Evolutionary conservation across 2,113 vertebrate species (phyloP), one percentile per base, ranked within the genome.

Genomic region (Mormyrus lacerda): DNA sequence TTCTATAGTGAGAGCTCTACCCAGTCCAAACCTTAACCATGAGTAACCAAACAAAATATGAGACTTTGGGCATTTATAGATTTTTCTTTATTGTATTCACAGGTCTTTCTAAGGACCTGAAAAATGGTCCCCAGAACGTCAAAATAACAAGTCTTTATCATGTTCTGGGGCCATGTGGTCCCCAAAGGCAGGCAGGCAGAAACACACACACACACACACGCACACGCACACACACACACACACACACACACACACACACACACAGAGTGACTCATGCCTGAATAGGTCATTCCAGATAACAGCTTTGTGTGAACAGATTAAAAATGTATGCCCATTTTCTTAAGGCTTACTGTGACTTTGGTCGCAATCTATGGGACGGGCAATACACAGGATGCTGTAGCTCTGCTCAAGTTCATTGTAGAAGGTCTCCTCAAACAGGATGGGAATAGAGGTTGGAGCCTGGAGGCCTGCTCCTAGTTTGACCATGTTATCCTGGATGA

Each of bases 381-480:
- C 95, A 91, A 99, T 95, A 88, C 98, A 99, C 55, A 99, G 91
- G 89, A 99, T 96, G 92, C 97, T 99, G 94, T 97, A 99, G 92
- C 97, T 98, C 95, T 99, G 97, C 95, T 99, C 98, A 91, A 95
- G 96, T 39, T 98, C 97, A 65, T 99, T 99, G 95, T 99, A 99
- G 94, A 99, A 99, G 0, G 98, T 99, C 92, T 99, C 98, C 92
- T 99, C 98, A 90, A 99, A 99, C 90, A 99, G 96, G 93, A 99
- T 94, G 58, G 97, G 94, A 19, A 99, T 94, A 0, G 97, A 96
- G 0, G 94, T 93, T 1, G 93, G 93, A 13, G 79, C 91, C 15
- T 94, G 93, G 90, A 96, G 97, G 50, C 96, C 97, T 11, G 95
- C 91, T 88, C 97, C 97, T 92, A 98, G 93, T 90, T 97, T 92